Base-by-base conservation (phyloP, 2,888 invertebrate species). In the Thelaira solivaga region DNA sequence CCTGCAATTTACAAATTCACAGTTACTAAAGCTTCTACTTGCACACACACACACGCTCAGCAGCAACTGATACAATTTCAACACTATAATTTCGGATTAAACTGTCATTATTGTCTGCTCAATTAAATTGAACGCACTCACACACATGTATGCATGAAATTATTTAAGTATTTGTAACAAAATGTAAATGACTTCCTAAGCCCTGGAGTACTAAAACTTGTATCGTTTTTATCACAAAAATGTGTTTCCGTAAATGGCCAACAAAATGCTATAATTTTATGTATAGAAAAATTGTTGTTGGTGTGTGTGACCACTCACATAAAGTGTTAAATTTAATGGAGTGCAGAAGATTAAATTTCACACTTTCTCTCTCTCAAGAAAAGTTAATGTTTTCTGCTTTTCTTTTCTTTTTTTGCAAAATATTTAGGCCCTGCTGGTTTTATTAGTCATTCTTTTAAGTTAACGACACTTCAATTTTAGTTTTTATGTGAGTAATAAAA, bases 341-440 rank as follows among this genome's bases (percentile, higher is more conserved):
- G 45, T 55, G 47, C n/a, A 47, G n/a, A 64, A 62, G 62, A 64
- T 72, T 71, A 39, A 49, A 36, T 69, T 55, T 55, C 18, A 59
- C 47, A 13, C n/a, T n/a, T n/a, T n/a, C n/a, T n/a, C n/a, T n/a
- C n/a, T 20, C 18, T 20, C 29, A 20, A 39, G 10, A 29, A 26
- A 26, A 26, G 4, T 26, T 5, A 26, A 26, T n/a, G n/a, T n/a
- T n/a, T n/a, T n/a, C n/a, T n/a, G n/a, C n/a, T n/a, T n/a, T n/a
- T n/a, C n/a, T n/a, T n/a, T n/a, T n/a, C n/a, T n/a, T n/a, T n/a
- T n/a, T n/a, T n/a, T n/a, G n/a, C n/a, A n/a, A n/a, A n/a, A n/a
- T n/a, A n/a, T n/a, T n/a, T n/a, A n/a, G n/a, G n/a, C n/a, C n/a
- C n/a, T n/a, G n/a, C n/a, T n/a, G n/a, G n/a, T n/a, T n/a, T n/a